Conservation (phyloP, 2,113 vertebrate genomes). For the Mustela nigripes region DNA sequence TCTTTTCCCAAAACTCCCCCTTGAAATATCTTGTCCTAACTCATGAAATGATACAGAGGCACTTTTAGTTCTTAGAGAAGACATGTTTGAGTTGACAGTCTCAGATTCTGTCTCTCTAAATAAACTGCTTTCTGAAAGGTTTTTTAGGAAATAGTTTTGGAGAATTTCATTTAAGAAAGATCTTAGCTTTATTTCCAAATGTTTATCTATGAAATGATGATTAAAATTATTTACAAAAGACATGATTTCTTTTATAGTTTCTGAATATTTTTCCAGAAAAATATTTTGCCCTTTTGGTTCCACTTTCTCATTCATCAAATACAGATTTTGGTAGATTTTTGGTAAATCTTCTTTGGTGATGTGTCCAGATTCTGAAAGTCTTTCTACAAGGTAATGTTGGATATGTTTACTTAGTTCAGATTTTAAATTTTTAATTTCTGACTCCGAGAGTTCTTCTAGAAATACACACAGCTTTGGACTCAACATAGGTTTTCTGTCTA, state of each 20-base stretch:
- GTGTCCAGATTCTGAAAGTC: slow-evolving; percentile 77
- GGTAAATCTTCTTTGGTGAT: slow-evolving; percentile 77
- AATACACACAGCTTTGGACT: slow-evolving; percentile 68
- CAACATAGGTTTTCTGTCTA: slow-evolving; percentile 63
- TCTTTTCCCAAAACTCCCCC: slow-evolving; percentile 38
- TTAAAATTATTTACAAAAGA: slow-evolving; percentile 73
- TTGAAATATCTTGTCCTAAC: slow-evolving; percentile 48
- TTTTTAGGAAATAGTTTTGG: slow-evolving; percentile 71
- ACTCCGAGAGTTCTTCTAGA: slow-evolving; percentile 80
- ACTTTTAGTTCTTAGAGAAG: slow-evolving; percentile 40
- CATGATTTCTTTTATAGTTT: slow-evolving; percentile 68
- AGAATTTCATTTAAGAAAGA: slow-evolving; percentile 80
- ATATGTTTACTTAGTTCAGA: slow-evolving; percentile 80
- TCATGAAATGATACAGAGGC: neutral
- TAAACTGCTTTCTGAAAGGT: slow-evolving; percentile 71
- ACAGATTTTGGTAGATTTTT: slow-evolving; percentile 74
- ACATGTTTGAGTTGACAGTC: neutral
- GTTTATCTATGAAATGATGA: slow-evolving; percentile 76
- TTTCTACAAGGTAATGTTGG: slow-evolving; percentile 81
- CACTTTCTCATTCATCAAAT: slow-evolving; percentile 70
- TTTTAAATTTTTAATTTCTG: slow-evolving; percentile 80
- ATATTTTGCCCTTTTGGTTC: slow-evolving; percentile 52
- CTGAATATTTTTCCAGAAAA: slow-evolving; percentile 75
- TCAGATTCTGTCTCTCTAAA: slow-evolving; percentile 56
- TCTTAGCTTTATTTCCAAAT: slow-evolving; percentile 81